A percentile compares a stretch with the other conserved stretches of the same genome.
Evolutionary conservation across 1,140 invertebrate species (phyloP).

Genomic region (Drosophila repleta): DNA sequence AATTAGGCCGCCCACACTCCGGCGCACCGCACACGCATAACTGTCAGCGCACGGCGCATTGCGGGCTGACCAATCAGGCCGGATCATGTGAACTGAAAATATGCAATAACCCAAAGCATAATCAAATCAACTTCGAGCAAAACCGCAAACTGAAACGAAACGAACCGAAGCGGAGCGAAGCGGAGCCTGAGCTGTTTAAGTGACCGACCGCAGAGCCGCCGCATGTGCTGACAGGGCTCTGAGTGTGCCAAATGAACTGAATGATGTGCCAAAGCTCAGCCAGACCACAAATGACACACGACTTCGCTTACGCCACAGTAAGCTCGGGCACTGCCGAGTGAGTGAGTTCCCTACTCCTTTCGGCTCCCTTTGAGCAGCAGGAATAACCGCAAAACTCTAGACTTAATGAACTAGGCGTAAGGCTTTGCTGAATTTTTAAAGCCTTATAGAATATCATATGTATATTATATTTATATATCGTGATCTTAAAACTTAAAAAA

Average conservation of each 20-base stretch:
- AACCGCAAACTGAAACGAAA: conserved; percentile 19
- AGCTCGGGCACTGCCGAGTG: too few species aligned
- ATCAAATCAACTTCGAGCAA: conserved; percentile 33
- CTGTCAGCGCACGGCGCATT: conserved; percentile 34
- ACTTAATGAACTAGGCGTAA: too few species aligned
- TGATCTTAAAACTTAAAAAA: too few species aligned
- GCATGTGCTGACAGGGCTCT: conserved; percentile 11
- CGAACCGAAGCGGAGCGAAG: background rate
- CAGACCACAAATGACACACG: conserved; percentile 24
- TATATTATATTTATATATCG: too few species aligned
- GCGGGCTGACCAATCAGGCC: background rate
- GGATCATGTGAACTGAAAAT: background rate
- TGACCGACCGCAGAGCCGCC: conserved; percentile 2
- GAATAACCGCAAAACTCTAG: too few species aligned
- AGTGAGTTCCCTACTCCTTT: too few species aligned
- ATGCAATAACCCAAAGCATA: conserved; percentile 14
- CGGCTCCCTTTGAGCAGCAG: too few species aligned
- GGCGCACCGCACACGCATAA: conserved; percentile 25
- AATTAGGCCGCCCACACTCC: conserved; percentile 31
- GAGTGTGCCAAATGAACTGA: conserved; percentile 21
- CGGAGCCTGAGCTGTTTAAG: background rate
- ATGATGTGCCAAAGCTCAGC: conserved; percentile 1
- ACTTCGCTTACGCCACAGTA: background rate
- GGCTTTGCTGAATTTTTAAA: too few species aligned
- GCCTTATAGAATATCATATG: too few species aligned